Conservation (phyloP, 2,797 vertebrate genomes). For the Mus caroli region DNA sequence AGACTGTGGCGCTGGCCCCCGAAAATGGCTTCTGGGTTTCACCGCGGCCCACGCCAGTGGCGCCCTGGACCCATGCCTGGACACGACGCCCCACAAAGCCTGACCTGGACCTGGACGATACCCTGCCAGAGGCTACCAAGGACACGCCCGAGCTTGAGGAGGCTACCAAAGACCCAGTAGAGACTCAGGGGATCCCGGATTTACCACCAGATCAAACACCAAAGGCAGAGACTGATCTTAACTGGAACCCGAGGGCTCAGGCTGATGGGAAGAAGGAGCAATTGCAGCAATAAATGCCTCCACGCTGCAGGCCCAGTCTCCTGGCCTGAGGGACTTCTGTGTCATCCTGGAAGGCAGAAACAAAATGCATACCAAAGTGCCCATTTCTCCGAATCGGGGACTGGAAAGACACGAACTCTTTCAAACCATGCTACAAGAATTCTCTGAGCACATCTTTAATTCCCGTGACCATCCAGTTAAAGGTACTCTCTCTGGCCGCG, state of each 20-base stretch:
- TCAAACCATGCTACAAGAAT: too few relatives aligned
- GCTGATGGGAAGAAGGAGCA: not conserved
- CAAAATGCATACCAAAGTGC: not conserved
- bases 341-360: not conserved
- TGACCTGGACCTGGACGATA: not conserved
- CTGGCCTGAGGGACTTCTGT: not conserved
- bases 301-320: too few relatives aligned
- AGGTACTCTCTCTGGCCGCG: too few relatives aligned
- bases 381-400: not conserved
- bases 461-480: not conserved
- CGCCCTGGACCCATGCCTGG: not conserved
- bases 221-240: not conserved
- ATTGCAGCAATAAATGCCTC: not conserved
- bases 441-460: not conserved
- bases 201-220: too few relatives aligned
- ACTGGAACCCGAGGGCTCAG: not conserved
- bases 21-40: constrained; percentile 57
- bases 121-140: not conserved
- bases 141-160: not conserved
- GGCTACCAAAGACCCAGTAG: not conserved
- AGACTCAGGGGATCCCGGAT: fast-evolving
- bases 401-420: not conserved
- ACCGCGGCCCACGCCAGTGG: not conserved
- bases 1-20: constrained; percentile 62
- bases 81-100: not conserved